Conservation (phyloP, 2,888 invertebrate species). For the Stenchaetothrips biformis region DNA sequence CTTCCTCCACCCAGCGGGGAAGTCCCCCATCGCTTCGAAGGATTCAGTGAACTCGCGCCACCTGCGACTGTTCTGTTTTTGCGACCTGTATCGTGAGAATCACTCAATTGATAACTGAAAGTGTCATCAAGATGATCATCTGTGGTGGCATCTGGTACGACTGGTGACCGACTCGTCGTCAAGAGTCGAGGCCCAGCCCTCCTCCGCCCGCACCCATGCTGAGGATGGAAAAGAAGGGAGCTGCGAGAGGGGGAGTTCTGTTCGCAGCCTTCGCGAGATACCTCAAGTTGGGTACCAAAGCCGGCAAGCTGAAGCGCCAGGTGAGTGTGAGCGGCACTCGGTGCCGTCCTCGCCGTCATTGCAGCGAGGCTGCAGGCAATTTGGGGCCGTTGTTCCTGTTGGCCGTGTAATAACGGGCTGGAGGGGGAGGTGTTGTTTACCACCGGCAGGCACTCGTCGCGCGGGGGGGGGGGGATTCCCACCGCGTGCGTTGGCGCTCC, state of each 20-base stretch:
- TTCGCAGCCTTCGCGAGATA: slow-evolving; percentile 7
- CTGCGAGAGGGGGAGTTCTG: slow-evolving; percentile 1
- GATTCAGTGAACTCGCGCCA: neutral
- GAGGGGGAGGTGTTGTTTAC: neutral
- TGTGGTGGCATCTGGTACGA: slow-evolving; percentile 2
- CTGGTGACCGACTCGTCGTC: neutral
- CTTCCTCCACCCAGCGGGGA: too few species aligned
- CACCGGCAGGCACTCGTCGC: too few species aligned
- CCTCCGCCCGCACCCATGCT: neutral
- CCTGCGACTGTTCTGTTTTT: neutral
- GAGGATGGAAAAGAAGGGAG: slow-evolving; percentile 19
- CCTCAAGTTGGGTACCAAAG: slow-evolving; percentile 12
- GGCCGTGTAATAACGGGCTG: neutral
- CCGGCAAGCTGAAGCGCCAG: slow-evolving; percentile 11
- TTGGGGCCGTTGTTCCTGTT: neutral
- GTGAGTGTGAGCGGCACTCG: neutral
- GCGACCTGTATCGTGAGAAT: neutral
- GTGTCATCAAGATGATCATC: slow-evolving; percentile 11
- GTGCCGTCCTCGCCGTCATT: too few species aligned
- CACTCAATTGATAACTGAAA: neutral
- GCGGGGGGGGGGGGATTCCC: too few species aligned
- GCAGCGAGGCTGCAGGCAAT: neutral
- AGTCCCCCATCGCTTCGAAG: too few species aligned
- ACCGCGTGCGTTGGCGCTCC: too few species aligned
- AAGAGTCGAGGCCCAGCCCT: too few species aligned